Evolutionary conservation across 2,797 vertebrate genomes (phyloP).

Genomic region (Paguma larvata): DNA sequence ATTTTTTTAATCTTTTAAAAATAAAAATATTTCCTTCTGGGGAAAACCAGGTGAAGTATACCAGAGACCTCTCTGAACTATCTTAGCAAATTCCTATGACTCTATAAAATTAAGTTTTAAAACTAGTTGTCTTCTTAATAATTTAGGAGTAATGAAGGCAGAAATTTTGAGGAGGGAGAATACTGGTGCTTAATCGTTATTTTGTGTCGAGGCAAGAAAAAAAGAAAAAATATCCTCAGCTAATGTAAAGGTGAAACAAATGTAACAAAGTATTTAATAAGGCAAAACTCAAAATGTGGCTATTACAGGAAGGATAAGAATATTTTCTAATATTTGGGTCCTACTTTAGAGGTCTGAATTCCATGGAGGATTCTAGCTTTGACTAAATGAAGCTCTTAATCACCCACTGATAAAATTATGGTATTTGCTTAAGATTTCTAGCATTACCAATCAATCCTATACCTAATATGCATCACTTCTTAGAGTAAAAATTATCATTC

Average conservation of each 20-base stretch:
- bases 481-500: background rate
- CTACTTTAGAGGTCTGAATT: background rate
- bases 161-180: slow-evolving; percentile 3
- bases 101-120: slow-evolving; percentile 9
- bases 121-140: background rate
- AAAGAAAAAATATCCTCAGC: slow-evolving; percentile 35
- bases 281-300: background rate
- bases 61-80: background rate
- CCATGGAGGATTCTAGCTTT: background rate
- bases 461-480: background rate
- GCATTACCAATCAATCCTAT: background rate
- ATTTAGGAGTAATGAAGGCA: background rate
- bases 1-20: no score
- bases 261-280: background rate
- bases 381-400: background rate
- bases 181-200: background rate
- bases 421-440: slow-evolving; percentile 22
- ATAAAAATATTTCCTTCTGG: background rate
- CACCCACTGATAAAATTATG: background rate
- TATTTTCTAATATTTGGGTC: background rate
- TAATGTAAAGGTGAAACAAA: background rate
- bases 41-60: background rate
- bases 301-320: background rate
- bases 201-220: slow-evolving; percentile 10
- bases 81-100: background rate